phyloP scores from a whole-genome alignment of 2,113 vertebrate species.

The Ailurus styani region DNA sequence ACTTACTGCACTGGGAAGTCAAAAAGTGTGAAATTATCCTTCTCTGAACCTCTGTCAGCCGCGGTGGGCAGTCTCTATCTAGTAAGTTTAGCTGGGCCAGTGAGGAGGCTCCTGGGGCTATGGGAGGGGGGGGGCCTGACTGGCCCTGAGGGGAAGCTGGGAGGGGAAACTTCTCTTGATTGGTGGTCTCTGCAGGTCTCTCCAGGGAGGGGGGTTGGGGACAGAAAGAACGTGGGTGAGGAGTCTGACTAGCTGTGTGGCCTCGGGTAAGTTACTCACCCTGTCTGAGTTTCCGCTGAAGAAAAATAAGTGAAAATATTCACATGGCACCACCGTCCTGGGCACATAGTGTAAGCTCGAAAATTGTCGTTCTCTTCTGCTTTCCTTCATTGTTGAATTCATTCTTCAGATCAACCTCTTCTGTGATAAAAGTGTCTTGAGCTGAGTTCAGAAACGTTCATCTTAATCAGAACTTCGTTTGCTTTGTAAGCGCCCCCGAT shows the following conservation, averaged over 20 bases:
- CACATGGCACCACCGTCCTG: neutral
- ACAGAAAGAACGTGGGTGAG: neutral
- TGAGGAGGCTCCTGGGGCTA: neutral
- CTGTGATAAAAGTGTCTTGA: neutral
- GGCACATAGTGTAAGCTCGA: neutral
- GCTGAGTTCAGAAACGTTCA: slow-evolving; percentile 64
- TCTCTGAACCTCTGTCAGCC: neutral
- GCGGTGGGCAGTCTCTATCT: neutral
- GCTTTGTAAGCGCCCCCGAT: slow-evolving; percentile 53
- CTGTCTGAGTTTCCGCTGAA: neutral
- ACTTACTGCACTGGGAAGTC: neutral
- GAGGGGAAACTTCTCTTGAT: neutral
- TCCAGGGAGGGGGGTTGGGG: neutral
- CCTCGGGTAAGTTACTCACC: neutral
- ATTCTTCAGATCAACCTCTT: slow-evolving; percentile 9
- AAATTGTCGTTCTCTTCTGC: neutral
- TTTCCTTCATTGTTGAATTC: neutral
- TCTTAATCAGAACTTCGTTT: slow-evolving; percentile 72
- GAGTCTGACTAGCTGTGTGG: neutral
- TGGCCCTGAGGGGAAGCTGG: neutral
- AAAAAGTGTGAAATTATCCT: neutral
- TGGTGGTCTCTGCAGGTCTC: neutral
- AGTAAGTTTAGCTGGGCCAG: neutral
- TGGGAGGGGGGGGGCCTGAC: neutral
- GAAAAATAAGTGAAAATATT: neutral